Percentiles rank a stretch among this genome's conserved stretches.
phyloP scores from a whole-genome alignment of 2,113 vertebrate species.

The Rhea americana region DNA sequence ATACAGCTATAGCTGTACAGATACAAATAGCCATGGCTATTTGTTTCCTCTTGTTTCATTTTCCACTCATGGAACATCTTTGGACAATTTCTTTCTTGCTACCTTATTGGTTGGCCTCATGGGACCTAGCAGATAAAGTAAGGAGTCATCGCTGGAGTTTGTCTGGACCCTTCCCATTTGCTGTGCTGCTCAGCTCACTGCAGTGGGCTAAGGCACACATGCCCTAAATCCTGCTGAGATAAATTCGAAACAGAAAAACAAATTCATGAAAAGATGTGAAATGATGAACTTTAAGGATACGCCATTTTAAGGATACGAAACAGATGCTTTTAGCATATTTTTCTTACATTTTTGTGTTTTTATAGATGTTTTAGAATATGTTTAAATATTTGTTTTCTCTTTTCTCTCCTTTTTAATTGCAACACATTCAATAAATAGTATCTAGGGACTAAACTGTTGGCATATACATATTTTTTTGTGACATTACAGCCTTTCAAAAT shows the following conservation, averaged over 20 bases:
- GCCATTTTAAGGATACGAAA: neutral
- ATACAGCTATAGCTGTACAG: neutral
- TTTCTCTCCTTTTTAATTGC: neutral
- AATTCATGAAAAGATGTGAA: neutral
- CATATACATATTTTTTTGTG: neutral
- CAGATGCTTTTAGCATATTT: neutral
- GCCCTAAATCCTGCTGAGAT: neutral
- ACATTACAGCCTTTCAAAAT: neutral
- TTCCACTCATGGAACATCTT: neutral
- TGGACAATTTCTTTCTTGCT: no score
- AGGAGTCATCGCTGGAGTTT: neutral
- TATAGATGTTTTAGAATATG: neutral
- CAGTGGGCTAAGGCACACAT: neutral
- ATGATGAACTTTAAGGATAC: neutral
- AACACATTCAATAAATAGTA: accelerated
- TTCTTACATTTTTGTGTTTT: neutral
- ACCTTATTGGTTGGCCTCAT: neutral
- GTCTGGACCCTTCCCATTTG: neutral
- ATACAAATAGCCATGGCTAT: neutral
- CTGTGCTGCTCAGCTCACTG: neutral
- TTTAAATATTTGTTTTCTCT: neutral
- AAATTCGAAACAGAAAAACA: neutral
- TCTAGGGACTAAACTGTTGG: neutral
- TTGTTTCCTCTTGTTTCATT: neutral
- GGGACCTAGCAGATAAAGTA: neutral